phyloP scores from a whole-genome alignment of 2,113 vertebrate species.

The Sorex fumeus region DNA sequence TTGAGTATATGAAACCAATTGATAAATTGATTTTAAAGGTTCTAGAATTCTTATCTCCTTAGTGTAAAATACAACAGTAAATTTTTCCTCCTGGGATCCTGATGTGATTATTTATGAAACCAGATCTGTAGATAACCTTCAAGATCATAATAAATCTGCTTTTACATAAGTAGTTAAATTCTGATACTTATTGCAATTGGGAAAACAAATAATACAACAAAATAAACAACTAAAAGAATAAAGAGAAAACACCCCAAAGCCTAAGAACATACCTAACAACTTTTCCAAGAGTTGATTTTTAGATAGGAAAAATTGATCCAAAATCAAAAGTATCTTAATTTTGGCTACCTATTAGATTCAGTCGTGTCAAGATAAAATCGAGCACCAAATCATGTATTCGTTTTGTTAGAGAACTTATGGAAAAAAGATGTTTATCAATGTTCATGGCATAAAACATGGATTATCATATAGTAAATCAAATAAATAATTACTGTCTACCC shows the following conservation, averaged over 20 bases:
- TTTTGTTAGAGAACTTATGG: not conserved
- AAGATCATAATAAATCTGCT: not conserved
- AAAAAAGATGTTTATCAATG: not conserved
- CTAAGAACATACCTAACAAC: not conserved
- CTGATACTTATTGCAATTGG: not conserved
- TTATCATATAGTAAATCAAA: not conserved
- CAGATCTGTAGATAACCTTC: not conserved
- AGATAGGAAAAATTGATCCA: constrained; percentile 3
- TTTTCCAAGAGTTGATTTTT: not conserved
- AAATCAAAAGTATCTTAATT: not conserved
- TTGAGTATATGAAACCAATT: not conserved
- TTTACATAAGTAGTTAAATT: not conserved
- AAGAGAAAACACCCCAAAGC: not conserved
- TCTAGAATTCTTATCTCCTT: not conserved
- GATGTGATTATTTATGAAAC: constrained; percentile 15
- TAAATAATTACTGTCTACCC: not conserved
- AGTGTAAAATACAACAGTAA: not conserved
- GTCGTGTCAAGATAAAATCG: not conserved
- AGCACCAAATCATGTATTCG: not conserved
- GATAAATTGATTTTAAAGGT: not conserved
- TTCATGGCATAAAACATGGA: not conserved
- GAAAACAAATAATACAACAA: not conserved
- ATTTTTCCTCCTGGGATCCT: constrained; percentile 41
- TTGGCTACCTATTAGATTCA: constrained; percentile 10
- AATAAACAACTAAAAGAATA: not conserved